Evolutionary conservation across 1,140 invertebrate species (phyloP).

Genomic region (Diorhabda elongata): DNA sequence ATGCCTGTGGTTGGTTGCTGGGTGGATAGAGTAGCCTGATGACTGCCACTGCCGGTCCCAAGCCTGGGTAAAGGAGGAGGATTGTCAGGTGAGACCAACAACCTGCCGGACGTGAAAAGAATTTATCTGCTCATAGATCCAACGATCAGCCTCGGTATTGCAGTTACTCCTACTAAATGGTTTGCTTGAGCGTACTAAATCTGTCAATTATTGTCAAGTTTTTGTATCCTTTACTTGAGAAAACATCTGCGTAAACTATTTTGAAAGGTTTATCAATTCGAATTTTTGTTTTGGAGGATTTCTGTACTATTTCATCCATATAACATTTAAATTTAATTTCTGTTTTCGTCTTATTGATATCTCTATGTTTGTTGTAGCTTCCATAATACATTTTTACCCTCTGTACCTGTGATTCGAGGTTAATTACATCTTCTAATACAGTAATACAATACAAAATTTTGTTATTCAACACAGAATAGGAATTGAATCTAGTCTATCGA

Average conservation of each 20-base stretch:
- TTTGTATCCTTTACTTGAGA: conserved; percentile 9
- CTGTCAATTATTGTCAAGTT: conserved; percentile 20
- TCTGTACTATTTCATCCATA: conserved; percentile 19
- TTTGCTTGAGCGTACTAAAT: conserved; percentile 21
- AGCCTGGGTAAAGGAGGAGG: too few species aligned
- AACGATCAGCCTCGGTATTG: background rate
- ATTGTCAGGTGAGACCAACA: too few species aligned
- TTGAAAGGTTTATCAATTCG: conserved; percentile 21
- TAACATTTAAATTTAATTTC: conserved; percentile 10
- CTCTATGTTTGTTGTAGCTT: conserved; percentile 19
- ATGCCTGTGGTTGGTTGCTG: too few species aligned
- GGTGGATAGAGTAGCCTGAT: too few species aligned
- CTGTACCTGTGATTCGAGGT: background rate
- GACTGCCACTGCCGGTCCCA: too few species aligned
- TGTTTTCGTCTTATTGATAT: conserved; percentile 18
- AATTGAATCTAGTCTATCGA: background rate
- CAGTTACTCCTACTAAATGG: background rate
- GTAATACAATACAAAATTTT: background rate
- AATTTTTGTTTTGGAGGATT: conserved; percentile 17
- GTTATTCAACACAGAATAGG: background rate
- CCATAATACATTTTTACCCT: conserved; percentile 17
- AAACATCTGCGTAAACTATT: conserved; percentile 18
- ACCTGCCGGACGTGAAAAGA: too few species aligned
- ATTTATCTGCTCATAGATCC: too few species aligned
- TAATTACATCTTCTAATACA: background rate